Base-by-base conservation (phyloP, 2,888 invertebrate genomes). In the Philaethria dido region DNA sequence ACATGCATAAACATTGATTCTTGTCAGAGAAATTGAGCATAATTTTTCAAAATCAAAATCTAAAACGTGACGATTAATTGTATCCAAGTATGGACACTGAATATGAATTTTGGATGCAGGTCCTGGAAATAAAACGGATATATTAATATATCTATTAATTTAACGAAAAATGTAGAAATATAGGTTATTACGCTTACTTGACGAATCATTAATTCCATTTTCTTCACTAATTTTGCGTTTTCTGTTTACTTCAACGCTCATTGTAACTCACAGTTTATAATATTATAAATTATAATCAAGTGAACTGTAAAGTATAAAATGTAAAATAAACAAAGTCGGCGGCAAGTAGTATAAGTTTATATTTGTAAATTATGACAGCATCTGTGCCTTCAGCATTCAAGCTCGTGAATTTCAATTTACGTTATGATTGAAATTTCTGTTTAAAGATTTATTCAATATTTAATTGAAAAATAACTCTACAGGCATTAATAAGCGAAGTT, bases 1-100 rank as follows among this genome's bases (percentile, higher is more conserved):
- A 83, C 99, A 99, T 8, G 99, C 99, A 86, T 99, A 99, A 39
- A 99, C 99, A 93, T 99, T 99, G 76, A 99, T 98, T 80, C 99
- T 95, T 0, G 99, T 99, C 71, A 99, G 87, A 0, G 99, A 99
- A 44, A 99, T 97, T 0, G 99, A 99, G 84, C 99, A 99, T 25
- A 99, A 89, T 86, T 99, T 99, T 88, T 99, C 99, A 92, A 99
- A 99, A 92, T 99, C 99, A 92, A 99, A 99, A 89, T 99, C 99
- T 70, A 99, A 88, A 70, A 99, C 95, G 78, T 98, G 98, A 62
- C 99, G 94, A 87, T 99, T 99, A 70, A 99, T 99, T 0, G 99
- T 99, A 81, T 99, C 99, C 79, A 99, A 92, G 83, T 99, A 99
- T 0, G 99, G 99, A 80, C 99, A 99, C 52, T 97, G 93, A 64